Conservation (phyloP, 2,888 invertebrate genomes). For the Seladonia tumulorum region DNA sequence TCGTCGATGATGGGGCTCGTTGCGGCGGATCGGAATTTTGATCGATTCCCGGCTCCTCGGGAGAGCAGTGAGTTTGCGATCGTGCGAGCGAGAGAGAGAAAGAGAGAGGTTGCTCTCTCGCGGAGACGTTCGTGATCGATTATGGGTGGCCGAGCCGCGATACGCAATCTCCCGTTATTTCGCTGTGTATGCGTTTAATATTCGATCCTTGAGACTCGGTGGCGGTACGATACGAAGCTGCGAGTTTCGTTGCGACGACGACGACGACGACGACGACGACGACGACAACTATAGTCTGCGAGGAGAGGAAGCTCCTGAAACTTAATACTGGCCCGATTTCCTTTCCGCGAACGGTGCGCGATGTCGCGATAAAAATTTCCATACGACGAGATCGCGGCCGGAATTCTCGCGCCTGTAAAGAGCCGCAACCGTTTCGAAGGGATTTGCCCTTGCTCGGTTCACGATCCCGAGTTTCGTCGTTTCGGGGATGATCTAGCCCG, state of each 20-base stretch:
- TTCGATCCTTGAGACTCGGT: conserved; percentile 44
- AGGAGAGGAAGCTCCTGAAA: not conserved
- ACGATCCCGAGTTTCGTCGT: not conserved
- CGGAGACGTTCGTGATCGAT: conserved; percentile 15
- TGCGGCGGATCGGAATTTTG: conserved; percentile 9
- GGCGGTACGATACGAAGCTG: conserved; percentile 26
- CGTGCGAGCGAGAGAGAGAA: not conserved
- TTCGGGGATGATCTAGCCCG: not conserved
- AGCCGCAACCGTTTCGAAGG: not conserved
- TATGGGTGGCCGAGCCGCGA: not conserved
- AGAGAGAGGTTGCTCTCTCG: not conserved
- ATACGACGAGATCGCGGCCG: conserved; percentile 13
- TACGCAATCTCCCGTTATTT: conserved; percentile 18
- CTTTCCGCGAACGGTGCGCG: conserved; percentile 10
- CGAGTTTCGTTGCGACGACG: not conserved
- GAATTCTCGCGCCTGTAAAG: conserved; percentile 5
- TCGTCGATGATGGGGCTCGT: conserved; percentile 10
- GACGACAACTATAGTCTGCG: not conserved
- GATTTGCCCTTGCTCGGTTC: not conserved
- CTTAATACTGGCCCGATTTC: conserved; percentile 16
- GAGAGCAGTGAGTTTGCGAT: not conserved
- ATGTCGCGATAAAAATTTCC: conserved; percentile 34
- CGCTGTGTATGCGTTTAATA: conserved; percentile 50
- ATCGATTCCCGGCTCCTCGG: conserved; percentile 7
- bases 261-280: not conserved